These are phyloP conservation scores for Drosophila histrio DNA, from an alignment of 2,888 invertebrate genomes.

Conservation along the genomic window DNA sequence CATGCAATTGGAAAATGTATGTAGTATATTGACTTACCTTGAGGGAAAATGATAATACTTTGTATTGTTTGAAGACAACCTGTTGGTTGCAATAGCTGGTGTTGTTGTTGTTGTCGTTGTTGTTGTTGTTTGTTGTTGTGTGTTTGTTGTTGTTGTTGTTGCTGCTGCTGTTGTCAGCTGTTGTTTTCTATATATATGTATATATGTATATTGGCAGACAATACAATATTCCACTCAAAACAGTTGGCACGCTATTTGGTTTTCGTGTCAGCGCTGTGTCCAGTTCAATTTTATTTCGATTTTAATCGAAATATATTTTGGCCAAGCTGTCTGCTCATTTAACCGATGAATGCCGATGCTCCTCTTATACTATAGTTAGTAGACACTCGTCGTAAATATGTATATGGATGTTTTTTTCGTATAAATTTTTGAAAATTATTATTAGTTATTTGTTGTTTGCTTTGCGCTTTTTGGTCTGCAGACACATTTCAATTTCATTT, in stretches of 20 bases:
- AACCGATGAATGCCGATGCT: constrained; percentile 29
- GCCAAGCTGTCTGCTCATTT: constrained; percentile 48
- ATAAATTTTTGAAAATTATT: constrained; percentile 74
- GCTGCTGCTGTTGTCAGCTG: constrained; percentile 21
- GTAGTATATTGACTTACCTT: constrained; percentile 38
- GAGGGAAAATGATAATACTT: constrained; percentile 6
- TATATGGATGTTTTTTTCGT: constrained; percentile 54
- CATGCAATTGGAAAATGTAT: not conserved
- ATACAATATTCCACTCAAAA: constrained; percentile 40
- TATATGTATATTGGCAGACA: constrained; percentile 47
- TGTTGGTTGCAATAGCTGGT: constrained; percentile 50
- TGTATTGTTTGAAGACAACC: constrained; percentile 45
- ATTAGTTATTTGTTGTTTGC: constrained; percentile 72
- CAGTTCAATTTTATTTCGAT: constrained; percentile 75
- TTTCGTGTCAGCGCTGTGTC: constrained; percentile 70
- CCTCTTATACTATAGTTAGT: constrained; percentile 16
- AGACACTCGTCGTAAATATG: constrained; percentile 32
- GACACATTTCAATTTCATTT: constrained; percentile 53
- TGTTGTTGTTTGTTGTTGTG: not conserved
- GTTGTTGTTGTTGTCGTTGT: not conserved
- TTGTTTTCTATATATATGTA: constrained; percentile 3
- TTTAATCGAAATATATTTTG: constrained; percentile 73
- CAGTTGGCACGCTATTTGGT: constrained; percentile 67
- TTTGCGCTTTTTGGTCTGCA: constrained; percentile 63
- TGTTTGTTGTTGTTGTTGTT: not conserved